phyloP scores from a whole-genome alignment of 2,113 vertebrate species.

The Elephantulus edwardii region DNA sequence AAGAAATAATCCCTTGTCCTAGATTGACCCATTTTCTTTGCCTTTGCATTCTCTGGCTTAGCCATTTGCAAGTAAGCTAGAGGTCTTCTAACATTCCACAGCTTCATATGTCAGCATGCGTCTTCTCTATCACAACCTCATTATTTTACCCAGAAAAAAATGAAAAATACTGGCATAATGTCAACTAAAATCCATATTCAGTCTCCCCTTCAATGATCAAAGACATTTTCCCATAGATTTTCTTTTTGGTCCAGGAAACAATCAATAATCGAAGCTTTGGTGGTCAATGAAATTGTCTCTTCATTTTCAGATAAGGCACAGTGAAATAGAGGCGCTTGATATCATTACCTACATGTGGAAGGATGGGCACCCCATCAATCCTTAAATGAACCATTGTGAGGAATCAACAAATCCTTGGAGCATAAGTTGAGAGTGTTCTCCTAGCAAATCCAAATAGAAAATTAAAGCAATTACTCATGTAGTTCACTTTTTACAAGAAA shows the following conservation, averaged over 20 bases:
- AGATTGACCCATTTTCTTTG: not conserved
- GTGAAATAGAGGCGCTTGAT: not conserved
- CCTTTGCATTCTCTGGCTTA: not conserved
- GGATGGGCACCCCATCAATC: not conserved
- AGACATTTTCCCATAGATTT: conserved; percentile 19
- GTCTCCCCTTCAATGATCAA: not conserved
- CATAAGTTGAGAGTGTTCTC: conserved; percentile 12
- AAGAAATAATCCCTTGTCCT: not conserved
- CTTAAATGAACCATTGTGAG: conserved; percentile 19
- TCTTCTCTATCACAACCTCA: not conserved
- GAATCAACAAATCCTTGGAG: conserved; percentile 52
- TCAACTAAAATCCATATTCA: not conserved
- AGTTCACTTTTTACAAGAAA: conserved; percentile 58
- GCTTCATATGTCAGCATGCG: not conserved
- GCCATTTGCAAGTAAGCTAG: conserved; percentile 11
- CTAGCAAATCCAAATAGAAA: conserved; percentile 41
- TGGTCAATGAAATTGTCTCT: not conserved
- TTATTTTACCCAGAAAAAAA: not conserved
- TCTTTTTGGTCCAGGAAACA: not conserved
- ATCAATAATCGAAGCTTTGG: not conserved
- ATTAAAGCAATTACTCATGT: conserved; percentile 74
- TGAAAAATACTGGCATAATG: not conserved
- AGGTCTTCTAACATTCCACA: not conserved
- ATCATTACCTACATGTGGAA: not conserved
- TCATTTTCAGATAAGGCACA: not conserved